Conservation (phyloP, 2,888 invertebrate genomes). For the Itoplectis maculator region DNA sequence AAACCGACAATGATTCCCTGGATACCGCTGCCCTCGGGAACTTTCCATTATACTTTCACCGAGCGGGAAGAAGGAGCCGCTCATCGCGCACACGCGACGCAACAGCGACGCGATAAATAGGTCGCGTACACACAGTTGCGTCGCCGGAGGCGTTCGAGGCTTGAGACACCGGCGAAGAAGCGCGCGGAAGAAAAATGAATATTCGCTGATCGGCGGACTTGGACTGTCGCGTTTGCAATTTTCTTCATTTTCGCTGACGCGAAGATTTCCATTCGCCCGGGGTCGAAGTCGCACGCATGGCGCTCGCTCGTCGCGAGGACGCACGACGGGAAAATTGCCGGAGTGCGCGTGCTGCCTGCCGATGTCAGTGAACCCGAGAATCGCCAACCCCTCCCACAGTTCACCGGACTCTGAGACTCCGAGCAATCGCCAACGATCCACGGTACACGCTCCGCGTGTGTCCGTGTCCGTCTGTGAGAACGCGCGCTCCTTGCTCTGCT, state of each 20-base stretch:
- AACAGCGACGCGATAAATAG: background rate
- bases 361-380: constrained; percentile 54
- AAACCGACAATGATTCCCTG: constrained; percentile 11
- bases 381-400: constrained; percentile 21
- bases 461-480: background rate
- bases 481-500: background rate
- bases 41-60: constrained; percentile 42
- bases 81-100: background rate
- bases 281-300: constrained; percentile 6
- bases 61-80: constrained; percentile 4
- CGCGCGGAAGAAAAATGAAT: background rate
- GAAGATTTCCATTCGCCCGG: constrained; percentile 8
- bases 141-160: background rate
- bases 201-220: background rate
- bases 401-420: constrained; percentile 16
- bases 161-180: constrained; percentile 2
- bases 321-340: constrained; percentile 26
- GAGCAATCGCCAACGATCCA: constrained; percentile 17
- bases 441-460: background rate
- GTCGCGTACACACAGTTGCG: background rate
- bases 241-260: background rate
- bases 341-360: constrained; percentile 25
- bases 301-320: background rate
- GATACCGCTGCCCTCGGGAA: constrained; percentile 15
- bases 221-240: background rate